These are phyloP conservation scores for Neodiprion pinetum DNA, from an alignment of 1,140 invertebrate species.

Conservation along the genomic window DNA sequence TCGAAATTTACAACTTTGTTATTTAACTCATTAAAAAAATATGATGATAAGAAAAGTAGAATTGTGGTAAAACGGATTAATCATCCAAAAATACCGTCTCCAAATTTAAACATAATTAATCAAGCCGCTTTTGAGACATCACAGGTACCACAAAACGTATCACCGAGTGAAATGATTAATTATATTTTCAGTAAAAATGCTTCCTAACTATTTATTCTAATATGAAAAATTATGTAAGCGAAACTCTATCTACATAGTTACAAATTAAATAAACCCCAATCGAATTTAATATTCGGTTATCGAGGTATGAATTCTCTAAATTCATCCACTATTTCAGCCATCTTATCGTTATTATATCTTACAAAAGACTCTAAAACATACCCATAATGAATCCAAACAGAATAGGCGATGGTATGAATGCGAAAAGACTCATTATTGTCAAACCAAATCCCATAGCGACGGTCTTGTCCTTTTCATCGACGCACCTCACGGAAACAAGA, in stretches of 20 bases:
- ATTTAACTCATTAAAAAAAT: too few relatives aligned
- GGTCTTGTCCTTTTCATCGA: slow-evolving; percentile 75
- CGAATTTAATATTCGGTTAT: too few relatives aligned
- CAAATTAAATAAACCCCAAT: background rate
- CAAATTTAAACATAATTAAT: too few relatives aligned
- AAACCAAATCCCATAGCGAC: slow-evolving; percentile 74
- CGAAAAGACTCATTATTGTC: slow-evolving; percentile 72
- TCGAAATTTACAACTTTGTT: too few relatives aligned
- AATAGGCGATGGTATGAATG: slow-evolving; percentile 77
- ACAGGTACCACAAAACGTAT: too few relatives aligned
- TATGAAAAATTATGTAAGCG: slow-evolving; percentile 19
- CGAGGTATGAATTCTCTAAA: background rate
- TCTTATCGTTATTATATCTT: too few relatives aligned
- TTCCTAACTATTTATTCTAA: slow-evolving; percentile 18
- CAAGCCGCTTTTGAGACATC: too few relatives aligned
- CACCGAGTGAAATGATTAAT: too few relatives aligned
- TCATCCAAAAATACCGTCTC: too few relatives aligned
- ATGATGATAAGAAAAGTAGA: too few relatives aligned
- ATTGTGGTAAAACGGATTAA: too few relatives aligned
- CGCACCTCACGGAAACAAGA: slow-evolving; percentile 72
- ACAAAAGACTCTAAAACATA: slow-evolving; percentile 41
- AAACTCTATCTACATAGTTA: background rate
- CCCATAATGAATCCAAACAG: slow-evolving; percentile 76
- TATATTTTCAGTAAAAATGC: background rate
- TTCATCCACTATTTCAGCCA: background rate